Percentiles rank a stretch among this genome's conserved stretches.
Evolutionary conservation across 2,888 invertebrate species (phyloP).

Genomic region (Erannis defoliaria): DNA sequence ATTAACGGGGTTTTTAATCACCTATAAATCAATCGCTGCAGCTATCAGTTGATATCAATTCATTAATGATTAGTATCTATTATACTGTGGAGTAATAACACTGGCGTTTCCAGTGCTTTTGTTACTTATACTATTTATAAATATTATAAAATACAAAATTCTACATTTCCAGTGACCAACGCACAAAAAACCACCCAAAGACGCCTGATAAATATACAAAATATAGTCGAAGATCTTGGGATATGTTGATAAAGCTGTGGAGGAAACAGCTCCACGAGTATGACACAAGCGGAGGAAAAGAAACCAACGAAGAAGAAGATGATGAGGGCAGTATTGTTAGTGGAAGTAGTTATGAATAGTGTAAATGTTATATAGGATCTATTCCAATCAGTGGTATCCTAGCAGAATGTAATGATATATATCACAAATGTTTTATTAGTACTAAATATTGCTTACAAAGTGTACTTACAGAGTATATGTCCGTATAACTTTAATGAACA

Average conservation of each 20-base stretch:
- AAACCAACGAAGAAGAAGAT: slow-evolving; percentile 30
- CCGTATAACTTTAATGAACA: not conserved
- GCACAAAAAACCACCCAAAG: slow-evolving; percentile 91
- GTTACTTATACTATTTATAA: too few relatives aligned
- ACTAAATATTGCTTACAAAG: too few relatives aligned
- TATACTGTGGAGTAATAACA: too few relatives aligned
- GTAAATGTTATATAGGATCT: not conserved
- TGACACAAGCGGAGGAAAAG: slow-evolving; percentile 81
- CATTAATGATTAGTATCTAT: too few relatives aligned
- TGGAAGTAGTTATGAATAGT: slow-evolving; percentile 22
- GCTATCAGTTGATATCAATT: too few relatives aligned
- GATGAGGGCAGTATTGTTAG: slow-evolving; percentile 26
- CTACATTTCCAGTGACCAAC: slow-evolving; percentile 78
- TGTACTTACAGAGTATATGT: too few relatives aligned
- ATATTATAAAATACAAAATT: too few relatives aligned
- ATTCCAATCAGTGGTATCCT: slow-evolving; percentile 5
- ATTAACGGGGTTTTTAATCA: too few relatives aligned
- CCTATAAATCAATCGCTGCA: too few relatives aligned
- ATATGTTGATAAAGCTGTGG: slow-evolving; percentile 95
- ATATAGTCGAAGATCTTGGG: slow-evolving; percentile 97
- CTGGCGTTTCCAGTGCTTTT: too few relatives aligned
- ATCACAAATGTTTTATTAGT: too few relatives aligned
- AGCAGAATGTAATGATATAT: not conserved
- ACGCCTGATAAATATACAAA: slow-evolving; percentile 96
- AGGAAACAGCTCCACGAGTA: slow-evolving; percentile 93